Conservation (phyloP, 1,140 invertebrate species). For the Scylla paramamosain region DNA sequence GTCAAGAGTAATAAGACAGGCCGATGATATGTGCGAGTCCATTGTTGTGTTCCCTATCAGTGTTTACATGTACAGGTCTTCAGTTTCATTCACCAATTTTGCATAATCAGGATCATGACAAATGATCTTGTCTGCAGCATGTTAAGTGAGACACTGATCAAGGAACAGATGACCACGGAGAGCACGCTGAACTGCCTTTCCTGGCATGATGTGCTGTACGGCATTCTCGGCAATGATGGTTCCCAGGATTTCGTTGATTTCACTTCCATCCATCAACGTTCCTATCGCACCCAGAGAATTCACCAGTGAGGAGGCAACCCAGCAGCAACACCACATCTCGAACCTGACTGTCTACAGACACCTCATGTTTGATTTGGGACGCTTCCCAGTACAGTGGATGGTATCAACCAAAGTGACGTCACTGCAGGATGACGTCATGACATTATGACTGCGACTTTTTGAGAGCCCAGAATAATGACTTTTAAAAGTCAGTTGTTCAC, state of each 20-base stretch:
- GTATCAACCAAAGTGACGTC: too few relatives aligned
- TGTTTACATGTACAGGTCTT: slow-evolving; percentile 30
- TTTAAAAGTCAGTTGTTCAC: too few relatives aligned
- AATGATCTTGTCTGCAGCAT: slow-evolving; percentile 32
- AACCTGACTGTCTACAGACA: background rate
- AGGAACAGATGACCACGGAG: too few relatives aligned
- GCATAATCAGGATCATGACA: slow-evolving; percentile 27
- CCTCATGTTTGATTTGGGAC: slow-evolving; percentile 8
- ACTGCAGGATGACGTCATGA: too few relatives aligned
- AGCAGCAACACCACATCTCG: slow-evolving; percentile 56
- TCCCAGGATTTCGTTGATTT: slow-evolving; percentile 54
- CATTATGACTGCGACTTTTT: too few relatives aligned
- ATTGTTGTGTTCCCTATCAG: slow-evolving; percentile 7
- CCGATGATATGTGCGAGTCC: slow-evolving; percentile 5
- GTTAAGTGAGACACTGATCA: slow-evolving; percentile 27
- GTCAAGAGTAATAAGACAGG: background rate
- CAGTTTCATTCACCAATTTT: slow-evolving; percentile 14
- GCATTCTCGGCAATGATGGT: slow-evolving; percentile 52
- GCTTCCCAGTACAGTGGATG: slow-evolving; percentile 79
- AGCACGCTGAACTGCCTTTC: slow-evolving; percentile 57
- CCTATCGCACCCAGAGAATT: slow-evolving; percentile 65
- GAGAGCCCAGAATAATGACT: too few relatives aligned
- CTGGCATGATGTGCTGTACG: slow-evolving; percentile 56
- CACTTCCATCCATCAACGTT: slow-evolving; percentile 54
- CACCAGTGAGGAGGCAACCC: slow-evolving; percentile 69